Evolutionary conservation across 2,888 invertebrate genomes (phyloP), one percentile per base, ranked within the genome.

Genomic region (Ganaspis brasiliensis): DNA sequence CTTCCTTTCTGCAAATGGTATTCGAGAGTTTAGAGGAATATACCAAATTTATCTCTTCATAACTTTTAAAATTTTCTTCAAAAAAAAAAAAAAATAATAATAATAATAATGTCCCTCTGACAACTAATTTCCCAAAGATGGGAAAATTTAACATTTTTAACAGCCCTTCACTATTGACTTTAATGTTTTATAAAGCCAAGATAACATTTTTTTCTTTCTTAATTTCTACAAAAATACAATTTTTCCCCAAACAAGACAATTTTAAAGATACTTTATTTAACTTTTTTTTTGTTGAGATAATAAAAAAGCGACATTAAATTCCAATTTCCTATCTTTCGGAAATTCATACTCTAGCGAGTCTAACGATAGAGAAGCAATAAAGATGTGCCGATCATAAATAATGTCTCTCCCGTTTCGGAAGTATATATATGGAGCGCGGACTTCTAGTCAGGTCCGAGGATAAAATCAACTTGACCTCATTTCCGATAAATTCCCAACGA

Each of bases 351-450:
- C 55, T n/a, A 37, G 45, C 59, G 45, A 26, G 71, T 73, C 52
- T 40, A 31, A 59, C 61, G 49, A 26, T 49, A 40, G 70, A 72
- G 72, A 75, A 76, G 70, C 72, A 84, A 85, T 85, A 83, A 84
- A 85, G 84, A 85, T 85, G 84, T 81, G 84, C 87, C 80, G 84
- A 82, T 81, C 83, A 82, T 85, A 87, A 87, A 87, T 86, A 87
- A 88, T 82, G 80, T 85, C 74, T 73, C 78, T 81, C 81, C 80
- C 80, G 74, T 80, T 73, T 74, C 71, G 75, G 19, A 57, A 37
- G n/a, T 74, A 72, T 79, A 67, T 67, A 67, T 45, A 63, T 72
- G 74, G 59, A 37, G 72, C 26, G 19, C 70, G 19, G 49, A 31
- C 79, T 71, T 75, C 73, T 74, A 78, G 74, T 79, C 77, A 74